These are phyloP conservation scores for Aplysina aerophoba DNA, from an alignment of 37 sponge, comb jelly and placozoan species.

Conservation along the genomic window DNA sequence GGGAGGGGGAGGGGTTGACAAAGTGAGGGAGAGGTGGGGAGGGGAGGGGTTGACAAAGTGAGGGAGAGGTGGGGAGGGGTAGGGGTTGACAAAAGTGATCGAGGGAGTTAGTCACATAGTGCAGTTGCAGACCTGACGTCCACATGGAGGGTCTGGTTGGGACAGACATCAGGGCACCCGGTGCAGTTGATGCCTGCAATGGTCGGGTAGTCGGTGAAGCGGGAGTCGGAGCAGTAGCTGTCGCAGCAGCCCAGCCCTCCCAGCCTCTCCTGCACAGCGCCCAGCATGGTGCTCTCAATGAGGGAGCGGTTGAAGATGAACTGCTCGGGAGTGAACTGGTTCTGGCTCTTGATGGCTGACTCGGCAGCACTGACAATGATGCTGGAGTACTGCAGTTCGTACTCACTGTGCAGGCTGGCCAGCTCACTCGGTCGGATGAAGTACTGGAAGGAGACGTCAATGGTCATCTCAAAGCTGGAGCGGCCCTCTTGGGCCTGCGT, in stretches of 20 bases:
- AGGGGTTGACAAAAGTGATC: neutral
- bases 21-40: neutral
- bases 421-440: neutral
- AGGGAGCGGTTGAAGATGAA: neutral
- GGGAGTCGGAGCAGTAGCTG: neutral
- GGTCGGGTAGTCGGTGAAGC: neutral
- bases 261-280: neutral
- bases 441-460: conserved; percentile 20
- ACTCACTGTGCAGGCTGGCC: conserved; percentile 8
- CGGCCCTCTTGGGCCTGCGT: neutral
- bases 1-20: neutral
- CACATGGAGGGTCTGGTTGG: neutral
- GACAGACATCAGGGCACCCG: neutral
- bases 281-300: neutral
- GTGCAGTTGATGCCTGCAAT: neutral
- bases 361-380: neutral
- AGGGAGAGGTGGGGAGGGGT: neutral
- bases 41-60: neutral
- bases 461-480: conserved; percentile 13
- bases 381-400: neutral
- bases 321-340: neutral
- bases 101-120: neutral
- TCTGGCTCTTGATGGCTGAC: neutral
- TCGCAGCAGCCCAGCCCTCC: neutral
- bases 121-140: neutral